A percentile compares a stretch with the other conserved stretches of the same genome.
Conservation (phyloP, 1,140 invertebrate genomes). For the Drosophila azteca region DNA sequence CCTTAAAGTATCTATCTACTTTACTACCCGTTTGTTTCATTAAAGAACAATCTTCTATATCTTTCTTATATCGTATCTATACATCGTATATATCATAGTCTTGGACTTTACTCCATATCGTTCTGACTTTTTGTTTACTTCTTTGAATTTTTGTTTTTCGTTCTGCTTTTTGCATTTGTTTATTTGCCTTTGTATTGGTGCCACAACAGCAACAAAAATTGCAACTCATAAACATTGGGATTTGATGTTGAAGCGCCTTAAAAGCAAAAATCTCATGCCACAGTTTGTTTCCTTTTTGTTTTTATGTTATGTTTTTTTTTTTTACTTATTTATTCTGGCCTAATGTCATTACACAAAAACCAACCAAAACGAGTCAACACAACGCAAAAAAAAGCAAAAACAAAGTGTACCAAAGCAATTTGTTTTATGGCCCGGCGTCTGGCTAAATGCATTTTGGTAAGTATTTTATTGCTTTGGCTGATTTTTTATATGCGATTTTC, state of each 20-base stretch:
- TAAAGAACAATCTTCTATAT: too few species aligned
- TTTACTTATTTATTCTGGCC: conserved; percentile 63
- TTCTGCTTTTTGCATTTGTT: conserved; percentile 3
- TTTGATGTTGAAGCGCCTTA: conserved; percentile 43
- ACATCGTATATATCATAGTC: too few species aligned
- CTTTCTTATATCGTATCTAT: too few species aligned
- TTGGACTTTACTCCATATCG: too few species aligned
- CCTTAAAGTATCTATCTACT: too few species aligned
- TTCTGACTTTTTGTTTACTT: not conserved
- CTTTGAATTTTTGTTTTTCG: not conserved
- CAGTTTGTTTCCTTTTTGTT: conserved; percentile 17
- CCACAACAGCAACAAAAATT: conserved; percentile 23
- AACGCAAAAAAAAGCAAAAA: conserved; percentile 5
- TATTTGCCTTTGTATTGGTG: conserved; percentile 11
- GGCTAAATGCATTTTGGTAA: conserved; percentile 57
- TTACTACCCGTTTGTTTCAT: too few species aligned
- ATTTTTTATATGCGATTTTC: conserved; percentile 48
- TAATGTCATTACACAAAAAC: conserved; percentile 59
- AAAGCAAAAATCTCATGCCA: conserved; percentile 32
- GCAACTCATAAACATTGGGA: conserved; percentile 69
- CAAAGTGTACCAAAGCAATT: conserved; percentile 59
- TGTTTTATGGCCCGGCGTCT: conserved; percentile 41
- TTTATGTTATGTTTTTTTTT: conserved; percentile 43
- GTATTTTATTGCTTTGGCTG: conserved; percentile 52
- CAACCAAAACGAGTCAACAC: not conserved